These are phyloP conservation scores for Syngnathus typhle DNA, from an alignment of 2,113 vertebrate species.

Conservation along the genomic window DNA sequence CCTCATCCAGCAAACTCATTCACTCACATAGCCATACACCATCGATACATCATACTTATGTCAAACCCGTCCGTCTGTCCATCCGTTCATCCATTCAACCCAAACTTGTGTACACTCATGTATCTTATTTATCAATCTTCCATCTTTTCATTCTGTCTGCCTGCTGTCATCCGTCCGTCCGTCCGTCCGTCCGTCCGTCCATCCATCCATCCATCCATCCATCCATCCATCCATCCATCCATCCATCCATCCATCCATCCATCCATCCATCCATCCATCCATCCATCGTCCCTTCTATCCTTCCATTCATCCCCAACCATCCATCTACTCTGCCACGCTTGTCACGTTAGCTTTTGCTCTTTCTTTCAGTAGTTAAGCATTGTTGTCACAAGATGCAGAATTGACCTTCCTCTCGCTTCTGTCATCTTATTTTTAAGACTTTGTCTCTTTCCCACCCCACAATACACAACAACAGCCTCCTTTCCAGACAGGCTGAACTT, in stretches of 20 bases:
- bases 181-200: slow-evolving; percentile 14
- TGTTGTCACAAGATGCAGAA: slow-evolving; percentile 22
- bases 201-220: not conserved
- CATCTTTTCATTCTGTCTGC: not conserved
- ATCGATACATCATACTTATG: not conserved
- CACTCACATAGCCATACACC: not conserved
- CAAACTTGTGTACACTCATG: no score
- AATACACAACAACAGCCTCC: not conserved
- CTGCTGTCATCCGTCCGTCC: slow-evolving; percentile 16
- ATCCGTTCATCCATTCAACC: not conserved
- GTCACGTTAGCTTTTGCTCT: slow-evolving; percentile 47
- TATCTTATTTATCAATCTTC: not conserved
- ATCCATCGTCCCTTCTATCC: not conserved
- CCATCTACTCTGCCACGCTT: slow-evolving; percentile 9
- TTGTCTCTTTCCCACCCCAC: not conserved
- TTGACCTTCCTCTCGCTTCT: not conserved
- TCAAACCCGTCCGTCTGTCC: not conserved
- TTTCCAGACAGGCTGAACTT: slow-evolving; percentile 9
- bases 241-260: slow-evolving; percentile 1
- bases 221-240: not conserved
- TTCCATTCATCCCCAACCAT: slow-evolving; percentile 33
- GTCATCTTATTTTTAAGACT: slow-evolving; percentile 1
- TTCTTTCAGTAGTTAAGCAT: slow-evolving; percentile 46
- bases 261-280: slow-evolving; percentile 23
- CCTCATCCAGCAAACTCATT: not conserved